Percentiles rank a stretch among this genome's conserved stretches.
These are phyloP conservation scores for Hylaea fasciaria DNA, from an alignment of 2,888 invertebrate species.

Conservation along the genomic window DNA sequence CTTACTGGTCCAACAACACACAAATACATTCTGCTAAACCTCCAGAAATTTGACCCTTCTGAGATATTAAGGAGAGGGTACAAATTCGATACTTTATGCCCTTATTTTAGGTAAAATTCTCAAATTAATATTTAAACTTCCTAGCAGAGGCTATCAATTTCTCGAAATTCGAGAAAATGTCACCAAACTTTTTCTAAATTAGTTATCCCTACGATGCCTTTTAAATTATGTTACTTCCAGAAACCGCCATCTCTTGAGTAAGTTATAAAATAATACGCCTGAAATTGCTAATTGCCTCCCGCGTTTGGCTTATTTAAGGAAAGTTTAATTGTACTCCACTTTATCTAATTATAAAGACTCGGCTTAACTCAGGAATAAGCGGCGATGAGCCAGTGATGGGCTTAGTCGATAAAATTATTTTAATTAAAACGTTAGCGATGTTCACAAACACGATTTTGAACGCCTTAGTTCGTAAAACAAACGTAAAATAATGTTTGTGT, in stretches of 20 bases:
- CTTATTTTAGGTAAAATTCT: background rate
- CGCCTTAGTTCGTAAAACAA: no score
- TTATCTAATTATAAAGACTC: constrained; percentile 82
- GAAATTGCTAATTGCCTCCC: constrained; percentile 78
- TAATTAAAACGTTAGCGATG: no score
- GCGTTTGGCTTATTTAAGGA: constrained; percentile 81
- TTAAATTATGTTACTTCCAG: constrained; percentile 24
- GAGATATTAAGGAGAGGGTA: no score
- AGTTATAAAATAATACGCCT: constrained; percentile 77
- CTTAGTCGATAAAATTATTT: constrained; percentile 18
- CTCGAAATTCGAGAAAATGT: no score
- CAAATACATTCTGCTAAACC: no score
- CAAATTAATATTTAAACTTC: background rate
- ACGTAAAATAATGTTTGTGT: no score
- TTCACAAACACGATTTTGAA: background rate
- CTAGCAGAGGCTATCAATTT: no score
- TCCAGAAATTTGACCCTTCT: no score
- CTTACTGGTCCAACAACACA: no score
- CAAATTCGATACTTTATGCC: no score
- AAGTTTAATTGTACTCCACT: constrained; percentile 81
- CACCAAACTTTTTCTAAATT: no score
- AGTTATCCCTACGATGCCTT: no score
- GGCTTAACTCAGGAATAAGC: constrained; percentile 56
- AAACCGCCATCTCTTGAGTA: constrained; percentile 37
- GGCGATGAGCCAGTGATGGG: constrained; percentile 27